Conservation (phyloP, 2,888 invertebrate genomes). For the Nemotelus pantherinus region DNA sequence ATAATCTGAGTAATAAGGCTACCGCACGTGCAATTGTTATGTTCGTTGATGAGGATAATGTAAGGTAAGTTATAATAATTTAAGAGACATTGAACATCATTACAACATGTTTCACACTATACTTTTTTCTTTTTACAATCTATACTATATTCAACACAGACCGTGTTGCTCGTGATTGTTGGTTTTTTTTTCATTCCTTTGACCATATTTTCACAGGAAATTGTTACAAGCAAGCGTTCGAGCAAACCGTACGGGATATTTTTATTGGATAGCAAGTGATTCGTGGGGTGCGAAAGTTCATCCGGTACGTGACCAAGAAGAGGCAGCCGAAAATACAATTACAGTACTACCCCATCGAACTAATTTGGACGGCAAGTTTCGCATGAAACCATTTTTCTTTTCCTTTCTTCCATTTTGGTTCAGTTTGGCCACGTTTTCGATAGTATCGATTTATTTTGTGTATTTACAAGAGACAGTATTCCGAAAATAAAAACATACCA, state of each 20-base stretch:
- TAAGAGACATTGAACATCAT: too few relatives aligned
- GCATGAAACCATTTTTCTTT: not conserved
- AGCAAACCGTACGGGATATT: conserved; percentile 70
- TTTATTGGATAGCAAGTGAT: conserved; percentile 77
- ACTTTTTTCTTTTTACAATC: too few relatives aligned
- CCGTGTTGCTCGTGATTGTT: not conserved
- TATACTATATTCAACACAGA: too few relatives aligned
- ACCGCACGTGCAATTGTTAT: conserved; percentile 74
- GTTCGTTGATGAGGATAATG: conserved; percentile 79
- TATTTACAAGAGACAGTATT: too few relatives aligned
- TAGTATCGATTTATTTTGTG: too few relatives aligned
- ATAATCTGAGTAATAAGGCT: conserved; percentile 68
- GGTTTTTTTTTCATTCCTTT: not conserved
- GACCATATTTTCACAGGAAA: conserved; percentile 60
- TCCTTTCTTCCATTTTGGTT: too few relatives aligned
- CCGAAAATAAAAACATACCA: too few relatives aligned
- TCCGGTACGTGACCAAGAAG: conserved; percentile 71
- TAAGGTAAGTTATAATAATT: conserved; percentile 62
- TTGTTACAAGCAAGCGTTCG: conserved; percentile 70
- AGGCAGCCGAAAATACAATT: conserved; percentile 71
- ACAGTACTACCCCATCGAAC: conserved; percentile 72
- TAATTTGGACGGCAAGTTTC: conserved; percentile 66
- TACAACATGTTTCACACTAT: too few relatives aligned
- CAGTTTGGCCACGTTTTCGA: too few relatives aligned
- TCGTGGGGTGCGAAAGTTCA: conserved; percentile 76